These are phyloP conservation scores for Drosophila repleta DNA, from an alignment of 1,140 invertebrate species.

Conservation along the genomic window DNA sequence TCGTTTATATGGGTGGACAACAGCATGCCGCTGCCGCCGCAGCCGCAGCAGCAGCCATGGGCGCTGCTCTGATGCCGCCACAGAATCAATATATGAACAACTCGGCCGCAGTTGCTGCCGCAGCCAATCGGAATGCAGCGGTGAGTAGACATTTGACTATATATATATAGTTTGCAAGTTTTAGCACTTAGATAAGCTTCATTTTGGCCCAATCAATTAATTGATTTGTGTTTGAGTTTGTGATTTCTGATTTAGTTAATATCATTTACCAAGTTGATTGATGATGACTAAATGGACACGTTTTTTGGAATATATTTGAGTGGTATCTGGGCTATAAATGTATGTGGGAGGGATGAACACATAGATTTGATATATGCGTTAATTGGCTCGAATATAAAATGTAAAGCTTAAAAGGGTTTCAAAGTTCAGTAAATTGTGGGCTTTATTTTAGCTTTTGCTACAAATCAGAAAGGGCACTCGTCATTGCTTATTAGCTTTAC, in stretches of 20 bases:
- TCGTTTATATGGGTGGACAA: constrained; percentile 78
- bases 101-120: constrained; percentile 68
- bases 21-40: constrained; percentile 60
- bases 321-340: neutral
- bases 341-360: too few species aligned
- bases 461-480: too few species aligned
- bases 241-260: neutral
- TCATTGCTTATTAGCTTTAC: too few species aligned
- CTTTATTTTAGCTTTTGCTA: too few species aligned
- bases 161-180: neutral
- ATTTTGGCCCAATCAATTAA: constrained; percentile 15
- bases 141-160: constrained; percentile 55
- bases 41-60: constrained; percentile 65
- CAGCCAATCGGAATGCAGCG: constrained; percentile 81
- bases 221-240: neutral
- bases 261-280: constrained; percentile 15
- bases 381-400: too few species aligned
- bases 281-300: constrained; percentile 20
- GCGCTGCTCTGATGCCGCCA: constrained; percentile 74
- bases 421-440: too few species aligned
- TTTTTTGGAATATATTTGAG: neutral
- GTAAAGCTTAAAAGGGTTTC: too few species aligned
- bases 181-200: constrained; percentile 1
- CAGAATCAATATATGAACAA: constrained; percentile 83
- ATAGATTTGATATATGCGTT: too few species aligned